Percentiles rank a stretch among this genome's conserved stretches.
phyloP scores from a whole-genome alignment of 1,140 invertebrate species.

The Maconellicoccus hirsutus region DNA sequence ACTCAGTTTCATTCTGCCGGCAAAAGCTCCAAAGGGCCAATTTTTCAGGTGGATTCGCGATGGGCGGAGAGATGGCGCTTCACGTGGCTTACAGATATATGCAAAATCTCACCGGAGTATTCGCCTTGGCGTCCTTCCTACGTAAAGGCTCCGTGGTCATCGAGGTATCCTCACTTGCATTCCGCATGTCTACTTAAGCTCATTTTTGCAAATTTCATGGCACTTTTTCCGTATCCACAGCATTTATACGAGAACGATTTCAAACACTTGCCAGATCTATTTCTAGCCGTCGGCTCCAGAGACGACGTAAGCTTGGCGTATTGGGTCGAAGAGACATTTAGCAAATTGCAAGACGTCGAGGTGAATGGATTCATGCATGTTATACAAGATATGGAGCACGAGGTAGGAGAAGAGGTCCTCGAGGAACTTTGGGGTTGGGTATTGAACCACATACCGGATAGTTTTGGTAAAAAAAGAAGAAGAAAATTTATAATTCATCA shows the following conservation, averaged over 20 bases:
- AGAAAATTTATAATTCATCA: too few species aligned
- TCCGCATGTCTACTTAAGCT: too few species aligned
- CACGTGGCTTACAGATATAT: constrained; percentile 51
- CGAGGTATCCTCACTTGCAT: too few species aligned
- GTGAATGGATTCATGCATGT: not conserved
- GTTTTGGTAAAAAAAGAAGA: too few species aligned
- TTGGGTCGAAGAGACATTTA: not conserved
- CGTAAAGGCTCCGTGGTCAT: constrained; percentile 48
- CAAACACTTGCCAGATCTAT: not conserved
- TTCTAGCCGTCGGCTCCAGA: not conserved
- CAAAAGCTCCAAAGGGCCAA: not conserved
- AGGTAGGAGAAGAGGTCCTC: not conserved
- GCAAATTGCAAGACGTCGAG: not conserved
- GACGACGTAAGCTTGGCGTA: not conserved
- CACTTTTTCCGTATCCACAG: too few species aligned
- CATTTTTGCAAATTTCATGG: too few species aligned
- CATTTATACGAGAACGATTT: not conserved
- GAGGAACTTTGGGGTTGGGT: not conserved
- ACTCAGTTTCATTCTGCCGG: not conserved
- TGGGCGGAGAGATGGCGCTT: constrained; percentile 59
- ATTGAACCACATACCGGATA: not conserved
- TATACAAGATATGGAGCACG: not conserved
- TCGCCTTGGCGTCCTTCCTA: constrained; percentile 57
- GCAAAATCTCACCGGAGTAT: constrained; percentile 49
- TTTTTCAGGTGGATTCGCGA: constrained; percentile 56